phyloP scores from a whole-genome alignment of 1,140 invertebrate genomes.

The Brachystomella parvula region DNA sequence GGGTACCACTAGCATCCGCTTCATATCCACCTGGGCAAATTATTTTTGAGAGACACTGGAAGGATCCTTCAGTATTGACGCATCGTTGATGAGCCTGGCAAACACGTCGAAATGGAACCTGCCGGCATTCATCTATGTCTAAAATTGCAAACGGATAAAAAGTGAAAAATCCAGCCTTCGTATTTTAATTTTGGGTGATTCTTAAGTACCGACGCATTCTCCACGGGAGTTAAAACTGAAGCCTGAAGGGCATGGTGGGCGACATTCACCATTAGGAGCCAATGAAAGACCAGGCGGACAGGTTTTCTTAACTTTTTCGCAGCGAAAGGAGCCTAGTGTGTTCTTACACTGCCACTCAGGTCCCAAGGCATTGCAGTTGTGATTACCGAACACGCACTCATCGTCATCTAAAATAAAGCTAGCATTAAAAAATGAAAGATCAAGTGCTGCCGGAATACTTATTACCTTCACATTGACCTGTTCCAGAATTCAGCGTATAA shows the following conservation, averaged over 20 bases:
- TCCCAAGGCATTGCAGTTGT: slow-evolving; percentile 63
- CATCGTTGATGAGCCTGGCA: slow-evolving; percentile 46
- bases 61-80: slow-evolving; percentile 52
- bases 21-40: slow-evolving; percentile 36
- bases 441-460: neutral
- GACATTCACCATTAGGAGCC: slow-evolving; percentile 39
- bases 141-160: slow-evolving; percentile 7
- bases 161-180: no score
- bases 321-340: slow-evolving; percentile 68
- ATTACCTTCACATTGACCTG: slow-evolving; percentile 75
- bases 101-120: slow-evolving; percentile 27
- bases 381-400: slow-evolving; percentile 71
- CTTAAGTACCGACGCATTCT: slow-evolving; percentile 47
- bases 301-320: slow-evolving; percentile 48
- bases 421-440: slow-evolving; percentile 2
- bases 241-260: slow-evolving; percentile 45
- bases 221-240: slow-evolving; percentile 45
- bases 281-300: slow-evolving; percentile 46
- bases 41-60: slow-evolving; percentile 43
- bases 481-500: slow-evolving; percentile 82
- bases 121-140: slow-evolving; percentile 51
- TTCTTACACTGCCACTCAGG: slow-evolving; percentile 74
- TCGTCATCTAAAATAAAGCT: slow-evolving; percentile 66
- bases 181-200: neutral
- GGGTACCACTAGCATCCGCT: slow-evolving; percentile 26